Evolutionary conservation across 2,113 vertebrate species (phyloP), one percentile per base, ranked within the genome.

Genomic region (Macrotis lagotis): DNA sequence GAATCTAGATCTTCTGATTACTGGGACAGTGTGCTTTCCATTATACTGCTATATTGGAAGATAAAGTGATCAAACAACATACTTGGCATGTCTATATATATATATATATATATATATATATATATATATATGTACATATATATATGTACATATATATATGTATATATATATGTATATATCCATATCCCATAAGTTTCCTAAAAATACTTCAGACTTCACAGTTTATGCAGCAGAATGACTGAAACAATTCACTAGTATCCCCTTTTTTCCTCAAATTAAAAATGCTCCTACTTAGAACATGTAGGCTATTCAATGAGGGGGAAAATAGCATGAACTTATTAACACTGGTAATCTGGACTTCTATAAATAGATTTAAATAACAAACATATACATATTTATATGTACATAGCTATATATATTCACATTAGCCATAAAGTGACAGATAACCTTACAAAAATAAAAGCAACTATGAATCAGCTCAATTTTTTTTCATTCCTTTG

Each of bases 331-430:
- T 51, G 53, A 95, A 95, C 95, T 96, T 96, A 97, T 89, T 96
- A 98, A 98, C 95, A 97, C 96, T 96, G 96, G 94, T 94, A 97
- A 98, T 98, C 96, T 95, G 53, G 95, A 92, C 74, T 91, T 96
- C 95, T 98, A 98, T 98, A 98, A 98, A 98, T 98, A 98, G 96
- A 98, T 94, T 97, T 98, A 98, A 98, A 98, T 98, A 98, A 98
- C 83, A 96, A 98, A 98, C 95, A 95, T 97, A 96, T 97, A 83
- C 66, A 83, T 83, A 83, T 83, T 74, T 44, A n/a, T 83, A 83
- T 93, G 53, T 96, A 98, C 83, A 95, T 94, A 96, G 90, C 97
- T 94, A 98, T 49, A 83, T 49, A 83, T 97, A 96, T 98, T 97
- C 95, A 97, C 96, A 96, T 49, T 96, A 96, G 93, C 95, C 94